A percentile compares a stretch with the other conserved stretches of the same genome.
Evolutionary conservation across 2,888 invertebrate species (phyloP).

Genomic region (Callinectes sapidus): DNA sequence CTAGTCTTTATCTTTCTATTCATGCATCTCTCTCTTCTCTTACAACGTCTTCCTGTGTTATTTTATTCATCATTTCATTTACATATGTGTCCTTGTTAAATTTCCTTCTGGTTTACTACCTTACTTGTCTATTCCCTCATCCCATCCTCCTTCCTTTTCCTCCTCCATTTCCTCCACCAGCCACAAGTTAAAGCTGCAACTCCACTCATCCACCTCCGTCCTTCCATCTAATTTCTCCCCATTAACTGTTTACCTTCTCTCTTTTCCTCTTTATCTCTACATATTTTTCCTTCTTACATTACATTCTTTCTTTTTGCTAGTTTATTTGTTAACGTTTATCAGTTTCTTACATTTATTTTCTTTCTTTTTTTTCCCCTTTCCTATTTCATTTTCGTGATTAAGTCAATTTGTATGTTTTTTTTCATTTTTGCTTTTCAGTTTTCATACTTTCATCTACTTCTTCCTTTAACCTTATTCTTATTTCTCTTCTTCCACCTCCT

Average conservation of each 20-base stretch:
- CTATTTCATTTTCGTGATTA: neutral
- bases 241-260: conserved; percentile 2
- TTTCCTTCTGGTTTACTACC: neutral
- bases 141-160: neutral
- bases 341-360: neutral
- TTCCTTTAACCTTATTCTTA: neutral
- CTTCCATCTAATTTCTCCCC: conserved; percentile 14
- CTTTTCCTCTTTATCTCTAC: too few species aligned
- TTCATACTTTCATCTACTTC: neutral
- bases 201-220: conserved; percentile 30
- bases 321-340: neutral
- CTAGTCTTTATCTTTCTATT: neutral
- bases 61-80: neutral
- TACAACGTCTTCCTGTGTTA: neutral
- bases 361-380: neutral
- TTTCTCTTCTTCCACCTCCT: neutral
- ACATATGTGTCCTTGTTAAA: neutral
- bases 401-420: neutral
- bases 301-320: neutral
- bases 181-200: neutral
- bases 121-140: neutral
- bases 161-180: neutral
- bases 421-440: neutral
- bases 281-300: neutral
- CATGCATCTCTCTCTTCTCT: neutral